A percentile compares a stretch with the other conserved stretches of the same genome.
Evolutionary conservation across 2,797 vertebrate species (phyloP).

Genomic region (Poeciliopsis paucimaculata): DNA sequence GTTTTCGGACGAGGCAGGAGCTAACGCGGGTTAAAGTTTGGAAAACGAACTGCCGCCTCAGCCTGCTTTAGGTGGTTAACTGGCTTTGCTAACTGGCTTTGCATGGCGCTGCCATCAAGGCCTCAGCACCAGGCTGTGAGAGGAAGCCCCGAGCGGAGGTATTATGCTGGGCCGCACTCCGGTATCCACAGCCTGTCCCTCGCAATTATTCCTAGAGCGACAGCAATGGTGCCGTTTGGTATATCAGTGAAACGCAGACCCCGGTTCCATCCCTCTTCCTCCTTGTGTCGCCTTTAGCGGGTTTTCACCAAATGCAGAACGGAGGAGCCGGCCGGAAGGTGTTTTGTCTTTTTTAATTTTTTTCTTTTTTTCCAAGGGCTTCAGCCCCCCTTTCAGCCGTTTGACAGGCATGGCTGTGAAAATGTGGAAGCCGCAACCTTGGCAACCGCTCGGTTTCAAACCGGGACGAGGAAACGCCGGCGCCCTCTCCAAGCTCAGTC

Average conservation of each 20-base stretch:
- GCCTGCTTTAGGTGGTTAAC: constrained; percentile 65
- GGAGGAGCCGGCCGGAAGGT: constrained; percentile 73
- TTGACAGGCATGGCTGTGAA: constrained; percentile 77
- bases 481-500: constrained; percentile 6
- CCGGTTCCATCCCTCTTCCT: constrained; percentile 50
- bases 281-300: constrained; percentile 59
- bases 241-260: constrained; percentile 76
- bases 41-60: constrained; percentile 49
- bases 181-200: constrained; percentile 69
- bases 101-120: constrained; percentile 56
- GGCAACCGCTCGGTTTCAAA: constrained; percentile 67
- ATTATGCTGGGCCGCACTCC: constrained; percentile 67
- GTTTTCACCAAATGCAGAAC: constrained; percentile 69
- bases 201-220: constrained; percentile 70
- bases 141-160: constrained; percentile 61
- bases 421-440: constrained; percentile 73
- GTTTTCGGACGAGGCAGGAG: constrained; percentile 51
- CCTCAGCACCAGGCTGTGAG: constrained; percentile 44
- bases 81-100: constrained; percentile 73
- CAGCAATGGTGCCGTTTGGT: constrained; percentile 61
- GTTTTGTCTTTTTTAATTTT: constrained; percentile 38
- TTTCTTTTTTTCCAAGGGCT: constrained; percentile 52
- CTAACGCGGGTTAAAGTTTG: constrained; percentile 61
- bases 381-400: constrained; percentile 72
- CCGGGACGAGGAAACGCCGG: constrained; percentile 50